These are phyloP conservation scores for Petrolisthes manimaculis DNA, from an alignment of 2,888 invertebrate genomes.

Conservation along the genomic window DNA sequence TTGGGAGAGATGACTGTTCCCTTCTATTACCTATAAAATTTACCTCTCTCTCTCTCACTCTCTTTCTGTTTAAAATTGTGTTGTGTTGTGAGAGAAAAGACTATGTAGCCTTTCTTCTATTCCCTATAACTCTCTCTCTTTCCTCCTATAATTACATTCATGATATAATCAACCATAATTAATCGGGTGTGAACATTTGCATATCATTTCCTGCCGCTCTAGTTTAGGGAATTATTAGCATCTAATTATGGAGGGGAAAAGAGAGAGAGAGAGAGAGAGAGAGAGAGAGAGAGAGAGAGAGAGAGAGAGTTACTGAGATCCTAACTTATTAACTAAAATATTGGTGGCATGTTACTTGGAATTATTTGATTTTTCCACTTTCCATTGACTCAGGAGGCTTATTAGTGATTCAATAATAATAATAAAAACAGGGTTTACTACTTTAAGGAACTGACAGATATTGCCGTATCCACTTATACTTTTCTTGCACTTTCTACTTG, in stretches of 20 bases:
- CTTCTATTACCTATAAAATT: not conserved
- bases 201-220: conserved; percentile 5
- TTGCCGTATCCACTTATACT: too few species aligned
- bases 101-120: too few species aligned
- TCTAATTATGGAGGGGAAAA: not conserved
- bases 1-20: not conserved
- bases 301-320: not conserved
- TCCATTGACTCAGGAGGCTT: too few species aligned
- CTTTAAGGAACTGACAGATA: too few species aligned
- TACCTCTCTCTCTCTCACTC: not conserved
- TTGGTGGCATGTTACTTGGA: too few species aligned
- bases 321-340: too few species aligned
- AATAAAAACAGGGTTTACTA: too few species aligned
- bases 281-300: conserved; percentile 5
- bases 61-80: not conserved
- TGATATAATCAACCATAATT: conserved; percentile 10
- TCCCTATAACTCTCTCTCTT: not conserved
- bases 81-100: too few species aligned
- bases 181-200: conserved; percentile 2
- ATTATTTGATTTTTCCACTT: too few species aligned
- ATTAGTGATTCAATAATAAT: too few species aligned
- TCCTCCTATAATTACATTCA: not conserved
- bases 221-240: not conserved
- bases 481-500: too few species aligned
- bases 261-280: conserved; percentile 8